Evolutionary conservation across 2,888 invertebrate species (phyloP).

Genomic region (Ennomos fuscantarius): DNA sequence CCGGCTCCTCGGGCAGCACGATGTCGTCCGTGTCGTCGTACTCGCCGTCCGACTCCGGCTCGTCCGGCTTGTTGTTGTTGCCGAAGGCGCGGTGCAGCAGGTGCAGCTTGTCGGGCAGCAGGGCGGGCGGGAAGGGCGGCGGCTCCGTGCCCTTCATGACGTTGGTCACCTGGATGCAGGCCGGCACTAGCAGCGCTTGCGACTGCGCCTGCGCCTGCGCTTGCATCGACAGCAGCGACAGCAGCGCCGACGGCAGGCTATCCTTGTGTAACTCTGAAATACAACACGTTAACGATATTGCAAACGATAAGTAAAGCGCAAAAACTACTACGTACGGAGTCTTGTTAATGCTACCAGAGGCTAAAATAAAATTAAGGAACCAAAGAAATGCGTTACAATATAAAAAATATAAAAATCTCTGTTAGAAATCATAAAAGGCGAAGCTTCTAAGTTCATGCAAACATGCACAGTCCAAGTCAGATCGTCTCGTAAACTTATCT

Average conservation of each 20-base stretch:
- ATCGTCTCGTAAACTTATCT: slow-evolving; percentile 70
- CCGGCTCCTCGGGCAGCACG: slow-evolving; percentile 75
- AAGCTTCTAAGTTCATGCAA: slow-evolving; percentile 84
- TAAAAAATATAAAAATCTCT: slow-evolving; percentile 69
- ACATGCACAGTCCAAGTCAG: slow-evolving; percentile 80
- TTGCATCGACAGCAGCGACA: slow-evolving; percentile 75
- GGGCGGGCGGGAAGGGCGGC: slow-evolving; percentile 36
- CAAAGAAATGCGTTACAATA: slow-evolving; percentile 85
- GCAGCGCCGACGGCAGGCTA: slow-evolving; percentile 74
- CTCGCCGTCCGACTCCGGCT: slow-evolving; percentile 77
- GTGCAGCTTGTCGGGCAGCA: slow-evolving; percentile 50
- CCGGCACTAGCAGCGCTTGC: slow-evolving; percentile 56
- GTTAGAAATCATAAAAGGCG: slow-evolving; percentile 83
- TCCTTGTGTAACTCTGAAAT: slow-evolving; percentile 80
- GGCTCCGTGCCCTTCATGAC: slow-evolving; percentile 1
- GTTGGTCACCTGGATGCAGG: slow-evolving; percentile 27
- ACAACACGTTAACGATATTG: slow-evolving; percentile 77
- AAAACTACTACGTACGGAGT: slow-evolving; percentile 69
- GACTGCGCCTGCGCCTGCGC: slow-evolving; percentile 48
- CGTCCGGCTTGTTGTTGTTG: slow-evolving; percentile 75
- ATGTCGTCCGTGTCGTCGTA: slow-evolving; percentile 83
- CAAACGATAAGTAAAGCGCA: slow-evolving; percentile 75
- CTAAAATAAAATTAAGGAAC: slow-evolving; percentile 84
- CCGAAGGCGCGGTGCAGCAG: slow-evolving; percentile 70
- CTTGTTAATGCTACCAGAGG: slow-evolving; percentile 84